Base-by-base conservation (phyloP, 2,888 invertebrate species). In the Mesorhabditis spiculigera region DNA sequence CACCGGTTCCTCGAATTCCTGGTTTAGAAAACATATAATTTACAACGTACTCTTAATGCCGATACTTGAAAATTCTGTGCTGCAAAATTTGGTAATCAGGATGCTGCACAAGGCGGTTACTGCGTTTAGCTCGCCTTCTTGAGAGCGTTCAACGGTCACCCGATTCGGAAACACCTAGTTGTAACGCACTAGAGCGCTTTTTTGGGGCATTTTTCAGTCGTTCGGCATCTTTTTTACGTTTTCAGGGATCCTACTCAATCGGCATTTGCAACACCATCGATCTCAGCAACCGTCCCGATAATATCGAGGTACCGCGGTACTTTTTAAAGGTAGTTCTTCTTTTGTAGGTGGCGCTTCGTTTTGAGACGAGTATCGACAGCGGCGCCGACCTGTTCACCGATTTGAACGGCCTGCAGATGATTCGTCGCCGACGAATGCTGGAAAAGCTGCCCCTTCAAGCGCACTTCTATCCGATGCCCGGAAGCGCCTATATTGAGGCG, bases 401-500 rank as follows among this genome's bases (percentile, higher is more conserved):
- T 75, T 71, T 84, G 63, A 84, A 84, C 68, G 83, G 80, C 50
- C 74, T 82, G 88, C 86, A 95, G 93, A 91, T 95, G 88, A 91
- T 93, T 68, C 91, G 91, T 85, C 91, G 91, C 85, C 90, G 96
- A 2, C 91, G 92, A 80, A 90, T 91, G 73, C 91, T 93, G 80
- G 89, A 90, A 1, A 96, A 96, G 88, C 87, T 98, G 42, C 96
- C 97, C 0, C 86, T 95, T 0, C 97, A 98, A 89, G 98, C 92
- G 0, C 95, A 98, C 88, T 95, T 92, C 87, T 98, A 97, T 88
- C 98, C 98, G 3, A 91, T 98, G 87, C 91, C 96, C 0, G 90
- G 92, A 0, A 91, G 91, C 76, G 92, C 92, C 0, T 96, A 91
- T 86, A 91, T 97, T 66, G 88, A 90, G 73, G 70, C 58, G n/a